phyloP scores from a whole-genome alignment of 1,140 invertebrate genomes.

The Oscheius sp. region DNA sequence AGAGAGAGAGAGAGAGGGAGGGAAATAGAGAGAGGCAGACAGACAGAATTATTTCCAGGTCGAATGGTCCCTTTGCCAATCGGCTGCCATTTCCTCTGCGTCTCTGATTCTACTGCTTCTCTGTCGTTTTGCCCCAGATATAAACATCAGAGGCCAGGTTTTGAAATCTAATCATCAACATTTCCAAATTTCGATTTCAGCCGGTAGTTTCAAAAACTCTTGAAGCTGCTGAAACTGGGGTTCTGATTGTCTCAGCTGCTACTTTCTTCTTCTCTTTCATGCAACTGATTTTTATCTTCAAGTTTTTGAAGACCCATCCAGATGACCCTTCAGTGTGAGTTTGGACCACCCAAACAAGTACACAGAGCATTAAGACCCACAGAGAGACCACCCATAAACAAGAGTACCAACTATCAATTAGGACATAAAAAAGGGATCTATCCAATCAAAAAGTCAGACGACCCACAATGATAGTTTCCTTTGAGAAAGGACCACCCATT shows the following conservation, averaged over 20 bases:
- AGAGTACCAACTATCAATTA: too few relatives aligned
- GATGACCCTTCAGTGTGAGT: slow-evolving; percentile 6
- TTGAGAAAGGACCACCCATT: too few relatives aligned
- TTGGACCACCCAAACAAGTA: too few relatives aligned
- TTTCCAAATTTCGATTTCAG: background rate
- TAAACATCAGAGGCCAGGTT: background rate
- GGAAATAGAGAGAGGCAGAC: background rate
- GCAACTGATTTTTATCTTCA: slow-evolving; percentile 17
- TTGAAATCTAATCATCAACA: too few relatives aligned
- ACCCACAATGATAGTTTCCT: too few relatives aligned
- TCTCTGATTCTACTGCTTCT: background rate
- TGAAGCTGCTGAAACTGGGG: background rate
- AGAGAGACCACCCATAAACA: too few relatives aligned
- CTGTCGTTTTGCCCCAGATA: background rate
- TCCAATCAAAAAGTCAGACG: too few relatives aligned
- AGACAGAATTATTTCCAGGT: background rate
- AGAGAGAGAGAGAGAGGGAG: too few relatives aligned
- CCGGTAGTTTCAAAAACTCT: background rate
- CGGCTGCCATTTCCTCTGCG: background rate
- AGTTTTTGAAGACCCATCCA: slow-evolving; percentile 12
- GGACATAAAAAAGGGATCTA: too few relatives aligned
- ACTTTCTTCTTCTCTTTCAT: slow-evolving; percentile 14
- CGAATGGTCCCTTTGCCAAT: background rate
- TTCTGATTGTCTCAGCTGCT: slow-evolving; percentile 1
- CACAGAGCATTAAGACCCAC: too few relatives aligned